A percentile compares a stretch with the other conserved stretches of the same genome.
Evolutionary conservation across 2,113 vertebrate genomes (phyloP).

Genomic region (Fregetta grallaria): DNA sequence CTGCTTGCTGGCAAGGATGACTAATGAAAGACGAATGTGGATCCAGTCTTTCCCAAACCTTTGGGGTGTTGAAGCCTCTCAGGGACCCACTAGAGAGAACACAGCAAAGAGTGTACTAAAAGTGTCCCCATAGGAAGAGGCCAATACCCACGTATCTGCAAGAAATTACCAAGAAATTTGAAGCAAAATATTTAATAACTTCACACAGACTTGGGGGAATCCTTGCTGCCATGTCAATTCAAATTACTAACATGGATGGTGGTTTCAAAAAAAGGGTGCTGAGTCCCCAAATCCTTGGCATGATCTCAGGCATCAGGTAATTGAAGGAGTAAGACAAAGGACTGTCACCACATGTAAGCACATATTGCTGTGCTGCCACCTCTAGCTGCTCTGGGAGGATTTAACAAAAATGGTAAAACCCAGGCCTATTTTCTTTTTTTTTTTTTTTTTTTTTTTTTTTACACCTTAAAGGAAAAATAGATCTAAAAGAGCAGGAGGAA

Average conservation of each 20-base stretch:
- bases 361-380: background rate
- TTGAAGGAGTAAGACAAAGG: background rate
- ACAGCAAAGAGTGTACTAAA: background rate
- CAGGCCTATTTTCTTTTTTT: background rate
- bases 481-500: background rate
- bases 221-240: background rate
- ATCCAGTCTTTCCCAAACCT: background rate
- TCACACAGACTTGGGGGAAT: background rate
- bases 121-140: accelerated
- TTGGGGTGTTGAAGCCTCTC: background rate
- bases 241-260: background rate
- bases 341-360: accelerated
- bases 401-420: background rate
- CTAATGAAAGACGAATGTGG: background rate
- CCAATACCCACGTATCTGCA: background rate
- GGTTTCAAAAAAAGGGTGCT: background rate
- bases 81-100: background rate
- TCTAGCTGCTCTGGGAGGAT: background rate
- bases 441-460: background rate
- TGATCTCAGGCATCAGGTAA: background rate
- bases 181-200: background rate
- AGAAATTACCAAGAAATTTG: background rate
- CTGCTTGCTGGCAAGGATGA: background rate
- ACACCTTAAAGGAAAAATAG: background rate
- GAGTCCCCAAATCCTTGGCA: background rate